Evolutionary conservation across 92 coral and sea anemone species (phyloP), one percentile per base, ranked within the genome.

Genomic region (Heteractis magnifica): DNA sequence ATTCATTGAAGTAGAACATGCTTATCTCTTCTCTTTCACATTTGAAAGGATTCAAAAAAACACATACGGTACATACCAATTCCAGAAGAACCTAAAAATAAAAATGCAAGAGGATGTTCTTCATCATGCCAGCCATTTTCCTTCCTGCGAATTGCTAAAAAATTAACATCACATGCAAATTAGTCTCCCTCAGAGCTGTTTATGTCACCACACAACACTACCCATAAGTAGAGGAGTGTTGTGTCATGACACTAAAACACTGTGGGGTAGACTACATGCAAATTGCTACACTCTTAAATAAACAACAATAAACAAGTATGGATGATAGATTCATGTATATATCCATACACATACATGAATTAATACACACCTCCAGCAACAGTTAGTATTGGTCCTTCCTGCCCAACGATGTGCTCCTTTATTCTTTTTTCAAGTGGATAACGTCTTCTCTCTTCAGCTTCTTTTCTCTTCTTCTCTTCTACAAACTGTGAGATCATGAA

Each of bases 91-190:
- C 99, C 99, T 71, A 96, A 95, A 79, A 96, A 96, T 10, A 93
- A 88, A 72, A 96, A 89, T 19, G 94, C 98, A 52, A 96, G 92
- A 3, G 99, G 99, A 75, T 96, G 99, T 44, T 96, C 99, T 56
- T 89, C 97, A 55, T 96, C 99, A 52, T 94, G 94, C 99, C 99
- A 96, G 73, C 99, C 99, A 90, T 96, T 96, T 83, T 96, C 99
- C 81, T 93, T 93, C 72, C 99, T 94, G 19, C 98, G 88, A 56
- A 96, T 96, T 53, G 99, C 99, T 96, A 83, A 10, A 78, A 68
- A 26, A 5, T 23, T 26, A 10, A 23, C 49, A 68, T 10, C 10
- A 62, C 44, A 34, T 34, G 44, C 44, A 34, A 34, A 34, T 34
- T 34, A 34, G 44, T 34, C 44, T 34, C 44, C 26, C 26, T 60